These are phyloP conservation scores for Clupea harengus DNA, from an alignment of 2,113 vertebrate species.

Conservation along the genomic window DNA sequence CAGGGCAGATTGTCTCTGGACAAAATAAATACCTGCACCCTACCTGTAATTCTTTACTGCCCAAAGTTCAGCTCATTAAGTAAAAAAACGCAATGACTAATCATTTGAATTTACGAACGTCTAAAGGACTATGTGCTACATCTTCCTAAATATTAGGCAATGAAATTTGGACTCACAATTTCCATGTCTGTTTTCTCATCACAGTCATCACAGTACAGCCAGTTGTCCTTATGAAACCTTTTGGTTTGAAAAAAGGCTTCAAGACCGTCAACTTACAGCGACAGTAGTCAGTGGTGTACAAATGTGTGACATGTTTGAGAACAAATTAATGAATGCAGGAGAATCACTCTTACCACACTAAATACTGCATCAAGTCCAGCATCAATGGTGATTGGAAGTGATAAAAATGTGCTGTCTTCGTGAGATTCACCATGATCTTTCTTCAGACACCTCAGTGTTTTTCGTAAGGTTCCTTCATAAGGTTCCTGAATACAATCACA, in stretches of 20 bases:
- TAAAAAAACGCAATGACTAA: no score
- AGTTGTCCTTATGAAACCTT: constrained; percentile 54
- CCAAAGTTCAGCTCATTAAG: no score
- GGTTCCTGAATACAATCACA: constrained; percentile 34
- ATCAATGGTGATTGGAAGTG: constrained; percentile 56
- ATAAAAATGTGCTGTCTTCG: constrained; percentile 49
- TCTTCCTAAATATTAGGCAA: no score
- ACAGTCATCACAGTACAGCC: constrained; percentile 63
- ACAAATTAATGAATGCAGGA: not conserved
- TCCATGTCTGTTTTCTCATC: constrained; percentile 54
- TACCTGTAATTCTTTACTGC: no score
- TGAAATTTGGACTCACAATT: constrained; percentile 52
- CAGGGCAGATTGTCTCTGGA: no score
- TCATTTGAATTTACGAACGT: no score
- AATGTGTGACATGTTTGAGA: not conserved
- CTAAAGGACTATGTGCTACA: no score
- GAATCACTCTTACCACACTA: constrained; percentile 8
- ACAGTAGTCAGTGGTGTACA: not conserved
- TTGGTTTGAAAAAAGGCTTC: constrained; percentile 40
- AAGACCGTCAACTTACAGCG: constrained; percentile 52
- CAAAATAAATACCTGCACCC: no score
- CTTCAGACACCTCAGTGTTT: no score
- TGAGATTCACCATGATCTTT: constrained; percentile 21
- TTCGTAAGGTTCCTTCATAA: constrained; percentile 40
- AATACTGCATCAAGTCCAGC: not conserved